Percentiles rank a stretch among this genome's conserved stretches.
Conservation (phyloP, 1,140 invertebrate genomes). For the fruit fly (Drosophila melanogaster) region Release_6_plus_ISO1_MT NT_033777.3:11161001-11161500, state of each 20-base stretch:
- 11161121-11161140: slow-evolving; percentile 17
- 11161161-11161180: slow-evolving; percentile 28
- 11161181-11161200: slow-evolving; percentile 1
- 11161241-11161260: slow-evolving; percentile 11
- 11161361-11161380: slow-evolving; percentile 89
- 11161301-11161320: slow-evolving; percentile 65
- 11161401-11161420: slow-evolving; percentile 80
- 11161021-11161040: background rate
- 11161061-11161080: slow-evolving; percentile 30
- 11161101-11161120: slow-evolving; percentile 6
- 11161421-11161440: slow-evolving; percentile 85
- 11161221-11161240: slow-evolving; percentile 23
- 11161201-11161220: slow-evolving; percentile 17
- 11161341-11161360: slow-evolving; percentile 85
- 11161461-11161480: slow-evolving; percentile 86
- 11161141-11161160: slow-evolving; percentile 33
- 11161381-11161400: slow-evolving; percentile 85
- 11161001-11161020: background rate
- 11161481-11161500: slow-evolving; percentile 78
- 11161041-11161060: slow-evolving; percentile 3
- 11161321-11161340: slow-evolving; percentile 56
- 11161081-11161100: slow-evolving; percentile 15
- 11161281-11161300: slow-evolving; percentile 44
- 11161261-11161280: slow-evolving; percentile 21
- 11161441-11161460: slow-evolving; percentile 85